Base-by-base conservation (phyloP, 2,113 vertebrate genomes). In the Speoplatyrhinus poulsoni region DNA sequence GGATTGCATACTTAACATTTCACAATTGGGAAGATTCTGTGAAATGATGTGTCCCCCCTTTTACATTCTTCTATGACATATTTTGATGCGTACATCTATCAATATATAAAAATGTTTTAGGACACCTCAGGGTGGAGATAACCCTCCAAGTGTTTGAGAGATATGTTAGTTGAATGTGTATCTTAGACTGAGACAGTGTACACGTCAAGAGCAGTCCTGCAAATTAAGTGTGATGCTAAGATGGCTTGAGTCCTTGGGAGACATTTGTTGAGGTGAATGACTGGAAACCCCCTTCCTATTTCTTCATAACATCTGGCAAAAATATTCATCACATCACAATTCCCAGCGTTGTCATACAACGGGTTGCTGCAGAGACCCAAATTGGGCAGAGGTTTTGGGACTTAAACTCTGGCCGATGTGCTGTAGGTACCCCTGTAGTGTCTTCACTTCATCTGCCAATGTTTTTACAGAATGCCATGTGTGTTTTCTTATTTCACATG, bases 261-360 rank as follows among this genome's bases (percentile, higher is more conserved):
- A 58, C 76, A 75, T 87, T 86, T 78, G 57, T 72, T 74, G 71
- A 87, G 73, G 76, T 85, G 72, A 86, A 75, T 59, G 69, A 60
- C 73, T 85, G 71, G 78, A 70, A 73, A 71, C 73, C 59, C 16
- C 56, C 62, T 58, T n/a, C 48, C 76, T 48, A 12, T 69, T 46
- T 66, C 54, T 73, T 61, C 74, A 67, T 65, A 88, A 85, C 80
- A 90, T 86, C 80, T 88, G 90, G 73, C 70, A 67, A 60, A 75
- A 82, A 84, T 72, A 88, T 91, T 82, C 72, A 65, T 84, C 70
- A 69, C 58, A 65, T 72, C 63, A n/a, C 17, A 19, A 68, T 64
- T 84, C 79, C 73, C 74, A 79, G 64, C 32, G 49, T 84, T 86
- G 74, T 89, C 85, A 77, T 72, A 50, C 70, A 69, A 80, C 48